These are phyloP conservation scores for Ctenosaura bakeri DNA, from an alignment of 2,797 vertebrate genomes.

Conservation along the genomic window DNA sequence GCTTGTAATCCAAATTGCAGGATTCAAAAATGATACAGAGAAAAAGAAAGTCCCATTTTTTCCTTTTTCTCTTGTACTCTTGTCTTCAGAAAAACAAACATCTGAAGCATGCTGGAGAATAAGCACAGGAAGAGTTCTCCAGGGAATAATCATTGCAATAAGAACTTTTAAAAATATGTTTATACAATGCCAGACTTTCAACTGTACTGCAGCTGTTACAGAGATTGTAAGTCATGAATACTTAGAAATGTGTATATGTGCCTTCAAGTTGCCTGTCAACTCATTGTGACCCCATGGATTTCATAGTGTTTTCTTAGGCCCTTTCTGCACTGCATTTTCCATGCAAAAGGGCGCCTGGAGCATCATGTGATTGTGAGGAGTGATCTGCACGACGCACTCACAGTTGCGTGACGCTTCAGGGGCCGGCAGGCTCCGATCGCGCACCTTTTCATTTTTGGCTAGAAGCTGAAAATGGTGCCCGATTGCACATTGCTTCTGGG, in stretches of 20 bases:
- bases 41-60: background rate
- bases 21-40: background rate
- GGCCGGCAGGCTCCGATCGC: too few relatives aligned
- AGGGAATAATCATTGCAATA: background rate
- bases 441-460: too few relatives aligned
- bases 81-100: background rate
- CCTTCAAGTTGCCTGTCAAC: too few relatives aligned
- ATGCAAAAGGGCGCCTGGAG: too few relatives aligned
- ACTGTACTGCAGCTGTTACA: background rate
- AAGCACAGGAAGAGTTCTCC: background rate
- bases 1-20: background rate
- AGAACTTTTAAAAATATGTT: background rate
- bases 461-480: too few relatives aligned
- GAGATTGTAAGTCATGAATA: background rate
- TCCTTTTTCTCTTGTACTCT: background rate
- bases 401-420: too few relatives aligned
- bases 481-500: too few relatives aligned
- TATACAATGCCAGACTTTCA: background rate
- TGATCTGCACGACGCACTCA: too few relatives aligned
- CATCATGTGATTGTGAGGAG: too few relatives aligned
- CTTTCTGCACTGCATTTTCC: too few relatives aligned
- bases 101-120: constrained; percentile 17
- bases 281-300: too few relatives aligned
- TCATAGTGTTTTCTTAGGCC: too few relatives aligned
- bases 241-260: background rate